Conservation (phyloP, 2,113 vertebrate species). For the Hystrix cristata region DNA sequence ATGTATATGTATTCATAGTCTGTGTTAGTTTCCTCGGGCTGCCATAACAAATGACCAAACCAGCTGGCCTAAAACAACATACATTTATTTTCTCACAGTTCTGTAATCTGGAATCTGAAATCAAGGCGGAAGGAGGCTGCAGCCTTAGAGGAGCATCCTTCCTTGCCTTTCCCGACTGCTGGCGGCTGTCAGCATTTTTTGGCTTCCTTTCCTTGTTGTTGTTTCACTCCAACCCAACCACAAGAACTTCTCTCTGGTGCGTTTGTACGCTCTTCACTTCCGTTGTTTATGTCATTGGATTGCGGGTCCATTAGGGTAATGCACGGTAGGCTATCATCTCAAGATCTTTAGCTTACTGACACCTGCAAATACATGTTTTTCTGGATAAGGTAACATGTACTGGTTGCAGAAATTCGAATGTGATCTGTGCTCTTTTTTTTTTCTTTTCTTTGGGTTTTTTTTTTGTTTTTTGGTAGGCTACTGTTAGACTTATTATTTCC, state of each 20-base stretch:
- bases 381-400: background rate
- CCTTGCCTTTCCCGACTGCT: background rate
- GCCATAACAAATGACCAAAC: background rate
- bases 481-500: background rate
- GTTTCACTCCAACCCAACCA: background rate
- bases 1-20: background rate
- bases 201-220: background rate
- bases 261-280: background rate
- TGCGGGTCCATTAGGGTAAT: background rate
- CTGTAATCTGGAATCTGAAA: background rate
- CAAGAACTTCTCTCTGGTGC: background rate
- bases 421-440: background rate
- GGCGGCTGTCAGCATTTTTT: background rate
- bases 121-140: background rate
- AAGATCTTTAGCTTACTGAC: background rate
- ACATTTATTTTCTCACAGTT: background rate
- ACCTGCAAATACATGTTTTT: background rate
- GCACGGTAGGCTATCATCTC: background rate
- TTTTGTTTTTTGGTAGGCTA: background rate
- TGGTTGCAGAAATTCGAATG: background rate
- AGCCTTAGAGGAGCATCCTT: background rate
- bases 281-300: background rate
- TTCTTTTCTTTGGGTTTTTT: too few species aligned
- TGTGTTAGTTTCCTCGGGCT: background rate
- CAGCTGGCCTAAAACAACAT: background rate